Percentiles rank a stretch among this genome's conserved stretches.
phyloP scores from a whole-genome alignment of 2,888 invertebrate species.

The Drosophila flavopinicola region DNA sequence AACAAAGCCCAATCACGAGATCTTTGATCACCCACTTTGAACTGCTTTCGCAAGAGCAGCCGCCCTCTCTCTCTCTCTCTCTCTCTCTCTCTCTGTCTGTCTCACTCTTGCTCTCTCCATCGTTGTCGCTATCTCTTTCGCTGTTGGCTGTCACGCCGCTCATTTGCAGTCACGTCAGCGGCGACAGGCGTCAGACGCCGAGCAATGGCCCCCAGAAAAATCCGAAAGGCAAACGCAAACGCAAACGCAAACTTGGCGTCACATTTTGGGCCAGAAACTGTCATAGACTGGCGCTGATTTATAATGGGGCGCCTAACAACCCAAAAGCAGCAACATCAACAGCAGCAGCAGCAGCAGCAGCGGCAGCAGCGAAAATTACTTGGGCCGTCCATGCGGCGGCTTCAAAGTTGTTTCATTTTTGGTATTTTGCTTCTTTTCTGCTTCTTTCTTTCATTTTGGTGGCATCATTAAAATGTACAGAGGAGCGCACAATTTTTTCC shows the following conservation, averaged over 20 bases:
- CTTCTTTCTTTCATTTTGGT: conserved; percentile 48
- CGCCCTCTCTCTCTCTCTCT: background rate
- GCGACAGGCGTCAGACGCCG: conserved; percentile 60
- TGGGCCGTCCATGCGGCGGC: conserved; percentile 67
- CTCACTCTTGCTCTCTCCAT: background rate
- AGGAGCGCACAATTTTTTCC: conserved; percentile 64
- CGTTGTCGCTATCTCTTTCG: conserved; percentile 3
- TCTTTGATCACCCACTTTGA: conserved; percentile 33
- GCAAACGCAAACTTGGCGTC: conserved; percentile 57
- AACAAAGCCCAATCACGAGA: conserved; percentile 34
- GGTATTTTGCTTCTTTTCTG: conserved; percentile 39
- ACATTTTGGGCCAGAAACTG: conserved; percentile 66
- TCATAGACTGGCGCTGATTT: conserved; percentile 76
- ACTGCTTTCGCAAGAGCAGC: conserved; percentile 6
- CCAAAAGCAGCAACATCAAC: conserved; percentile 29
- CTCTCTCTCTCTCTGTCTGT: background rate
- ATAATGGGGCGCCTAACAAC: conserved; percentile 75
- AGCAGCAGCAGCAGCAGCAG: conserved; percentile 1
- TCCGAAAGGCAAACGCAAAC: conserved; percentile 30
- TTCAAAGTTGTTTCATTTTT: conserved; percentile 64
- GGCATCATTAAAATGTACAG: conserved; percentile 79
- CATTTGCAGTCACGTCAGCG: conserved; percentile 72
- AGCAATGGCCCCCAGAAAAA: conserved; percentile 72
- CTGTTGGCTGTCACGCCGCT: conserved; percentile 48
- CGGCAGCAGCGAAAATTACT: conserved; percentile 62